Percentiles rank a stretch among this genome's conserved stretches.
Conservation (phyloP, 2,888 invertebrate genomes). For the Apeira syringaria region DNA sequence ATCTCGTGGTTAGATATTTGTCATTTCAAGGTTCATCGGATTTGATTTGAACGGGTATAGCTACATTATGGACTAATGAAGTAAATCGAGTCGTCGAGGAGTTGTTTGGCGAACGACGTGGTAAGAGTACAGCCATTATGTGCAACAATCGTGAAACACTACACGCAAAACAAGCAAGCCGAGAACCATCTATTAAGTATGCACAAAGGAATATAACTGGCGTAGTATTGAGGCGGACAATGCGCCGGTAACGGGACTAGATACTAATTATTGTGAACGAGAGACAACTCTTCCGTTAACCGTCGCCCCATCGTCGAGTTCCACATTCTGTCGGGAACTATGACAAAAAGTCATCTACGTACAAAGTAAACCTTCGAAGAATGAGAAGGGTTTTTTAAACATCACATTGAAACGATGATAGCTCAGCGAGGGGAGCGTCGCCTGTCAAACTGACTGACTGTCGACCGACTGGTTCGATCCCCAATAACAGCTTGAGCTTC, state of each 20-base stretch:
- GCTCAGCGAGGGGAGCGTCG: no score
- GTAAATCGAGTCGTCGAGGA: conserved; percentile 1
- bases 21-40: conserved; percentile 18
- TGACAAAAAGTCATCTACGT: conserved; percentile 19
- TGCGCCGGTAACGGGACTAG: conserved; percentile 73
- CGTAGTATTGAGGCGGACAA: conserved; percentile 70
- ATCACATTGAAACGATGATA: no score
- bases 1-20: conserved; percentile 18
- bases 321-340: conserved; percentile 42
- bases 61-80: conserved; percentile 2
- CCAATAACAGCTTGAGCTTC: no score
- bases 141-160: conserved; percentile 42
- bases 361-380: conserved; percentile 14
- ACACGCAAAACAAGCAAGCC: conserved; percentile 61
- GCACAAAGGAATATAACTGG: conserved; percentile 71
- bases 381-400: no score
- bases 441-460: no score
- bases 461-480: no score
- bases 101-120: conserved; percentile 9
- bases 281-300: conserved; percentile 71
- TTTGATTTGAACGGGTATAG: conserved; percentile 9
- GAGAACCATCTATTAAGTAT: conserved; percentile 63
- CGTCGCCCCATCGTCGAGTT: conserved; percentile 37
- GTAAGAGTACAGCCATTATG: conserved; percentile 15
- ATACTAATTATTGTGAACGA: conserved; percentile 71